Evolutionary conservation across 2,888 invertebrate genomes (phyloP).

Genomic region (Tupiocoris notatus): DNA sequence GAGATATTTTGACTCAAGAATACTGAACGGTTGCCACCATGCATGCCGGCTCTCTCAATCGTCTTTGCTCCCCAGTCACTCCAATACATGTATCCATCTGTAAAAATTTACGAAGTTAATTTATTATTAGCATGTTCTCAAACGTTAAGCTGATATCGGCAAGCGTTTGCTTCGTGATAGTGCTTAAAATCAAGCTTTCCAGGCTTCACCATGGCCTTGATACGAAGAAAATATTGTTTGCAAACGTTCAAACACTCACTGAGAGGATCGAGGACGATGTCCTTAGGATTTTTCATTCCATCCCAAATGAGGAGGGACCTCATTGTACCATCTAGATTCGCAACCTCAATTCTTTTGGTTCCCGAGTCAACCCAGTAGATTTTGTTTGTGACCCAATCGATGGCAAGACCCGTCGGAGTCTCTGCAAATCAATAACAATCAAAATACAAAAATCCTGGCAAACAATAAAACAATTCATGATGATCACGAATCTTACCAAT

Average conservation of each 20-base stretch:
- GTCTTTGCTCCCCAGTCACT: conserved; percentile 80
- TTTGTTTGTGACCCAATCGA: conserved; percentile 84
- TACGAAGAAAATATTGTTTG: too few relatives aligned
- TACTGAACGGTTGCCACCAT: conserved; percentile 68
- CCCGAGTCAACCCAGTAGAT: conserved; percentile 88
- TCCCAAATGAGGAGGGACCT: conserved; percentile 79
- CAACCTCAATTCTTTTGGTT: conserved; percentile 86
- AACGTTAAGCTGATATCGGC: too few relatives aligned
- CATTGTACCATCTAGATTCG: conserved; percentile 77
- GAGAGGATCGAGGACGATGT: conserved; percentile 81
- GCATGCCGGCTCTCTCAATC: conserved; percentile 86
- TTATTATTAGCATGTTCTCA: too few relatives aligned
- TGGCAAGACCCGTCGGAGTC: conserved; percentile 80
- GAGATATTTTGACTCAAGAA: conserved; percentile 65
- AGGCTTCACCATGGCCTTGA: too few relatives aligned
- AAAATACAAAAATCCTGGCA: conserved; percentile 10
- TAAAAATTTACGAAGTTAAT: too few relatives aligned
- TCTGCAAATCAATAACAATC: conserved; percentile 55
- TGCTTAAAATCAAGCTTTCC: too few relatives aligned
- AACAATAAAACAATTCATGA: too few relatives aligned
- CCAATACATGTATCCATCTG: conserved; percentile 78
- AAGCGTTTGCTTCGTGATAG: too few relatives aligned
- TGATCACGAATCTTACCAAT: conserved; percentile 59
- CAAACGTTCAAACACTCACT: conserved; percentile 61
- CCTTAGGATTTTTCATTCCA: conserved; percentile 78